Base-by-base conservation (phyloP, 1,140 invertebrate species). In the Drosophila parvula region DNA sequence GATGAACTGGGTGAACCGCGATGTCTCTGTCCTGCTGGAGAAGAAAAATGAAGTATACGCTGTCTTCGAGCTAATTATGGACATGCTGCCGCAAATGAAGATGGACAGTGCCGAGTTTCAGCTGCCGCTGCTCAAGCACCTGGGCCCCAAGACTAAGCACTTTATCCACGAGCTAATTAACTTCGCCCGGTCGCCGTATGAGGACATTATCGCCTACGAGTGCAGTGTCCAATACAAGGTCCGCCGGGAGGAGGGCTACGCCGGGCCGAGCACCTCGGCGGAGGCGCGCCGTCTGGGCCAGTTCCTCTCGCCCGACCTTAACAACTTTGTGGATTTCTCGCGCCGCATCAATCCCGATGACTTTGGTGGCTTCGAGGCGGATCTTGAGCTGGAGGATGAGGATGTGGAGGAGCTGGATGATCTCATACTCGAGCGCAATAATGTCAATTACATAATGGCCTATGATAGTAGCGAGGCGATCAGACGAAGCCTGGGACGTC, bases 161-260 rank as follows among this genome's bases (percentile, higher is more conserved):
- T 99, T 99, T 93, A 93, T 97, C 43, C 97, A 98, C 81, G 98
- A 99, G 90, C 94, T 99, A 73, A 95, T 95, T 70, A 95, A 94
- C 91, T 99, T 96, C 93, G 97, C 97, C 22, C 94, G 95, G 18
- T 97, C 96, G 12, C 96, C 96, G 0, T 97, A 95, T 90, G 96
- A 97, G 80, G 55, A 67, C 16, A 14, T 77, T 0, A 78, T 86
- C 0, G 36, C 83, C 51, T 86, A 88, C 36, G 83, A 86, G n/a
- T 70, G 62, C 16, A 83, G 71, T 50, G 61, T 77, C 5, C 41
- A 74, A 18, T 83, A 83, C 45, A 30, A 28, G 3, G 61, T 44
- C 3, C 10, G n/a, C 12, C 7, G 40, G 14, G 30, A 41, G 16
- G 32, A 40, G 0, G 34, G 11, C 8, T 55, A 27, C 0, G 30